Evolutionary conservation across 1,140 invertebrate genomes (phyloP).

Genomic region (Theocolax elegans): DNA sequence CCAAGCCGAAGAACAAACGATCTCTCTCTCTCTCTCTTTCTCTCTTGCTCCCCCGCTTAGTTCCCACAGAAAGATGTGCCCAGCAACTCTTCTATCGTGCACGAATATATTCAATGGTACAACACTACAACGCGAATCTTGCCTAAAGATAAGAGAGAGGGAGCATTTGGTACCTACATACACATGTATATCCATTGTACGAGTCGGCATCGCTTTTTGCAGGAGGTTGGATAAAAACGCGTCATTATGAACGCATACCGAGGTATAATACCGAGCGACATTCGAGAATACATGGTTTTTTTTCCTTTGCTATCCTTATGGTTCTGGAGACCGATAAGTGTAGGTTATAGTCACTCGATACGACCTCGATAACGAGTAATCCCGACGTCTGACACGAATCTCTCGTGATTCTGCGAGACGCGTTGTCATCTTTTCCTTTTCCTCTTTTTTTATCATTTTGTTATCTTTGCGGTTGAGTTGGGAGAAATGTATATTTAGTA

Average conservation of each 20-base stretch:
- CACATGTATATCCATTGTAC: conserved; percentile 11
- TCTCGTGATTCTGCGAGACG: too few relatives aligned
- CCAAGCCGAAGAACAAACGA: conserved; percentile 55
- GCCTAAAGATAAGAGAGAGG: conserved; percentile 52
- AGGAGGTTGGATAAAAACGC: too few relatives aligned
- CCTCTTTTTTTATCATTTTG: too few relatives aligned
- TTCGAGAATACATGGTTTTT: neutral
- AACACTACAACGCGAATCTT: conserved; percentile 54
- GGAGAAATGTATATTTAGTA: too few relatives aligned
- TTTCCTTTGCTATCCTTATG: neutral
- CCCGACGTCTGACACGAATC: neutral
- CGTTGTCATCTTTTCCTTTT: too few relatives aligned
- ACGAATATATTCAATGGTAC: conserved; percentile 10
- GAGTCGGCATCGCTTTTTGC: conserved; percentile 29
- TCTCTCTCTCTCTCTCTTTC: conserved; percentile 32
- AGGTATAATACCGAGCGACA: neutral
- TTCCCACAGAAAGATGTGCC: conserved; percentile 23
- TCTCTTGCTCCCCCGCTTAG: conserved; percentile 29
- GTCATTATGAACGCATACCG: neutral
- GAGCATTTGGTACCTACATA: neutral
- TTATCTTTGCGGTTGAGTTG: too few relatives aligned
- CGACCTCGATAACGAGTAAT: neutral
- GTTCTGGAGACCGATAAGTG: too few relatives aligned
- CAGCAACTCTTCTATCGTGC: neutral
- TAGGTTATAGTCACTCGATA: neutral